Conservation (phyloP, 2,797 vertebrate genomes). For the Acanthurus tractus region DNA sequence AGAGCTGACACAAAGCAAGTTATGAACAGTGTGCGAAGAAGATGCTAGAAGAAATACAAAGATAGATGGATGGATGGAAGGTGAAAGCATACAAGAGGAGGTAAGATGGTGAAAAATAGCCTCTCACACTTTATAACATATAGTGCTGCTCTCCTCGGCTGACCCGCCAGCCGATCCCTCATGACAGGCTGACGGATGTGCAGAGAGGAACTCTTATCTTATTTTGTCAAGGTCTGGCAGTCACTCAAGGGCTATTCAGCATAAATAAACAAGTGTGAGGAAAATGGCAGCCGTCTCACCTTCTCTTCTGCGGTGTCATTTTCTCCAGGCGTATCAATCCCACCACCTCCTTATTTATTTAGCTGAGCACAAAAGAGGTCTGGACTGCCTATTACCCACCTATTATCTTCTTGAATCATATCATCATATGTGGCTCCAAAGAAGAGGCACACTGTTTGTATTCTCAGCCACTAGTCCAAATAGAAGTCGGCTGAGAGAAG, state of each 20-base stretch:
- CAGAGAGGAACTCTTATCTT: slow-evolving; percentile 86
- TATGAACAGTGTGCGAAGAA: slow-evolving; percentile 41
- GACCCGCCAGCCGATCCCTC: slow-evolving; percentile 71
- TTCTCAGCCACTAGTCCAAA: slow-evolving; percentile 4
- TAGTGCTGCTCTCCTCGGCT: slow-evolving; percentile 51
- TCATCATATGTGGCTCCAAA: slow-evolving; percentile 48
- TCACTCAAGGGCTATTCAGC: slow-evolving; percentile 84
- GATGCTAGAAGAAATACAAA: slow-evolving; percentile 40
- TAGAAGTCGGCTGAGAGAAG: slow-evolving; percentile 35
- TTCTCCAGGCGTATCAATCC: slow-evolving; percentile 60
- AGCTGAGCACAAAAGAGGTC: slow-evolving; percentile 45
- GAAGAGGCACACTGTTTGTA: slow-evolving; percentile 38
- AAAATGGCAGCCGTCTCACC: slow-evolving; percentile 74
- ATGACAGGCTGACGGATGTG: slow-evolving; percentile 86
- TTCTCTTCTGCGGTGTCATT: slow-evolving; percentile 70
- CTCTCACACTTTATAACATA: slow-evolving; percentile 60
- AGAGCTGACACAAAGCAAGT: slow-evolving; percentile 42
- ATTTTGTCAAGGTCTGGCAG: slow-evolving; percentile 88
- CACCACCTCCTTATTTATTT: slow-evolving; percentile 67
- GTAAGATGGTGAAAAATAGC: slow-evolving; percentile 55
- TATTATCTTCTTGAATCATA: slow-evolving; percentile 59
- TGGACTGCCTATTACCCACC: slow-evolving; percentile 53
- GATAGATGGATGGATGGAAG: slow-evolving; percentile 58
- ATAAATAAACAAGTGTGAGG: slow-evolving; percentile 85
- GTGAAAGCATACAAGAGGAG: slow-evolving; percentile 40